A percentile compares a stretch with the other conserved stretches of the same genome.
Evolutionary conservation across 2,888 invertebrate species (phyloP).

Genomic region (Gymnocheta viridis): DNA sequence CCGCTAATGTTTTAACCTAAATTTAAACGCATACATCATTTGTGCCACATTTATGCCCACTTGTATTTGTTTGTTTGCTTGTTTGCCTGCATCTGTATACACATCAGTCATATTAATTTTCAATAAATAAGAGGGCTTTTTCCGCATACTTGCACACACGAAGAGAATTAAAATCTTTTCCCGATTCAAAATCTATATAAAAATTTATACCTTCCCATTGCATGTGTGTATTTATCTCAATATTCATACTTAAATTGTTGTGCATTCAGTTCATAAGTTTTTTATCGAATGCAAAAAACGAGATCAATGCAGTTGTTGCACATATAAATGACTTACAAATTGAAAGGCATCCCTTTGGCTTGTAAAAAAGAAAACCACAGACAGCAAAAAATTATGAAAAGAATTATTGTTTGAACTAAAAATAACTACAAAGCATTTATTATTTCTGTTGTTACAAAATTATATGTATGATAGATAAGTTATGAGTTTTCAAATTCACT

Average conservation of each 20-base stretch:
- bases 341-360: slow-evolving; percentile 44
- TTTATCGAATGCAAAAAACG: slow-evolving; percentile 1
- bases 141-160: slow-evolving; percentile 34
- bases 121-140: slow-evolving; percentile 21
- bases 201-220: neutral
- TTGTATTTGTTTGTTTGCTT: neutral
- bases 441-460: slow-evolving; percentile 17
- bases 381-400: slow-evolving; percentile 28
- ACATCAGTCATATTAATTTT: slow-evolving; percentile 28
- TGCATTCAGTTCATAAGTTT: neutral
- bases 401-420: slow-evolving; percentile 54
- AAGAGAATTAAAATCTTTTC: slow-evolving; percentile 11
- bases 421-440: slow-evolving; percentile 30
- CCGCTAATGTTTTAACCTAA: slow-evolving; percentile 62
- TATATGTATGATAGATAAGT: slow-evolving; percentile 36
- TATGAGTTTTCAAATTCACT: slow-evolving; percentile 48
- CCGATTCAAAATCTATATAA: neutral
- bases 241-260: slow-evolving; percentile 7
- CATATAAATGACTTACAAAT: slow-evolving; percentile 29
- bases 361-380: neutral
- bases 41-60: slow-evolving; percentile 30
- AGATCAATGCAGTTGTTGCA: slow-evolving; percentile 46
- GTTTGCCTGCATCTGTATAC: neutral
- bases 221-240: slow-evolving; percentile 14
- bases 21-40: slow-evolving; percentile 54